Base-by-base conservation (phyloP, 2,797 vertebrate genomes). In the Ptychadena robeensis region DNA sequence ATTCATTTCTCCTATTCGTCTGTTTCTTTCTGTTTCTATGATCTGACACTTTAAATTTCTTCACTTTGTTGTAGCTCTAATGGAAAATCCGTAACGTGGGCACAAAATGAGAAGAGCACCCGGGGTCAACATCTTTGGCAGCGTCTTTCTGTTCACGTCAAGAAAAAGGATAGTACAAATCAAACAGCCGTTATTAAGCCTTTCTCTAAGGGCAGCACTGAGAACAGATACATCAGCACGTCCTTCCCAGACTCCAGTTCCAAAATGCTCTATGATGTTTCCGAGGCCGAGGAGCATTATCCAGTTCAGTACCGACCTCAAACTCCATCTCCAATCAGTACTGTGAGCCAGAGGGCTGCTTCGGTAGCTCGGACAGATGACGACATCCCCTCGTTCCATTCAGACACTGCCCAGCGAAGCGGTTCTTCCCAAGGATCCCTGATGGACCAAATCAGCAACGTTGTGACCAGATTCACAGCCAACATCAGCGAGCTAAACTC, bases 171-270 rank as follows among this genome's bases (percentile, higher is more conserved):
- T 89, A 98, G 93, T 88, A 89, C 89, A 27, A 99, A 99, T 86
- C 98, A 99, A 88, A 99, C 96, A 0, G 97, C 97, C 0, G 96
- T 99, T 86, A 99, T 99, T 91, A 99, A 98, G 89, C 97, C 98
- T 84, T 99, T 99, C 89, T 96, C 97, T 53, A 98, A 99, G 91
- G 94, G 94, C 82, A 89, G 92, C 0, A 88, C 91, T 4, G 94
- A 94, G 32, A 94, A 96, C 48, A 94, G 95, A 78, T 93, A 94
- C 69, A 91, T 91, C 1, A 92, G 93, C 0, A 88, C 95, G 37
- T 91, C 92, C 0, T 93, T 95, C 31, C 91, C 91, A 0, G 96
- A 97, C 79, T 78, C 90, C 2, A 87, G 92, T 86, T 88, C 95
- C 53, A 98, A 98, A 91, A 95, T 94, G 0, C 93, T 97, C 79